Evolutionary conservation across 2,888 invertebrate genomes (phyloP).

Genomic region (Cyclophora punctaria): DNA sequence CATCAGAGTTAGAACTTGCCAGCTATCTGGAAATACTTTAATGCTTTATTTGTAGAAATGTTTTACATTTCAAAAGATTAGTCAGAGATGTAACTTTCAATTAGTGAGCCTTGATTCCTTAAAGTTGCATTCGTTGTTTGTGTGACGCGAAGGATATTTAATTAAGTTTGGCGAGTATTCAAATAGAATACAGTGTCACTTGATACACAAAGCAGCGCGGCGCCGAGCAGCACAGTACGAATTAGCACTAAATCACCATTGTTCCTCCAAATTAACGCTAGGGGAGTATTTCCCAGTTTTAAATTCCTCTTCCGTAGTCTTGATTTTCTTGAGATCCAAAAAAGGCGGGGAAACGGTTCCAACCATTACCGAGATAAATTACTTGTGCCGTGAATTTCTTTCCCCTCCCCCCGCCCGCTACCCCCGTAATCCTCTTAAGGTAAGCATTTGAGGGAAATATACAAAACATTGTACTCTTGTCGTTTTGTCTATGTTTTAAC

Average conservation of each 20-base stretch:
- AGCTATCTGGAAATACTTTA: too few species aligned
- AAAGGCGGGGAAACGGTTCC: constrained; percentile 53
- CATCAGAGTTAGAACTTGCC: too few species aligned
- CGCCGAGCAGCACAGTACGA: constrained; percentile 21
- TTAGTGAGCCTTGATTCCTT: too few species aligned
- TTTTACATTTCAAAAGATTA: too few species aligned
- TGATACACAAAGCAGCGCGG: background rate
- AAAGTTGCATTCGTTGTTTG: too few species aligned
- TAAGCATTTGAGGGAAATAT: constrained; percentile 33
- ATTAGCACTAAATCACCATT: constrained; percentile 52
- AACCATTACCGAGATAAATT: constrained; percentile 67
- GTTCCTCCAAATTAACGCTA: constrained; percentile 52
- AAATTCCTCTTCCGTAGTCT: constrained; percentile 39
- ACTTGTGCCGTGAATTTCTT: constrained; percentile 42
- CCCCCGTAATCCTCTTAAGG: constrained; percentile 47
- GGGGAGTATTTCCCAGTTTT: constrained; percentile 45
- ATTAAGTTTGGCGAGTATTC: too few species aligned
- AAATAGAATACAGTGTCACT: too few species aligned
- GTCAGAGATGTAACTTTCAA: too few species aligned
- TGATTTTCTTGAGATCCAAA: constrained; percentile 56
- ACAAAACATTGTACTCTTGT: constrained; percentile 14
- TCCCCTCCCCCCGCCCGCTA: constrained; percentile 15
- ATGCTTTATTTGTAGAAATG: too few species aligned
- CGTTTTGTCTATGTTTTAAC: constrained; percentile 14
- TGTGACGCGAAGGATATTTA: too few species aligned